These are phyloP conservation scores for Clarias magur DNA, from an alignment of 2,113 vertebrate genomes.

Conservation along the genomic window DNA sequence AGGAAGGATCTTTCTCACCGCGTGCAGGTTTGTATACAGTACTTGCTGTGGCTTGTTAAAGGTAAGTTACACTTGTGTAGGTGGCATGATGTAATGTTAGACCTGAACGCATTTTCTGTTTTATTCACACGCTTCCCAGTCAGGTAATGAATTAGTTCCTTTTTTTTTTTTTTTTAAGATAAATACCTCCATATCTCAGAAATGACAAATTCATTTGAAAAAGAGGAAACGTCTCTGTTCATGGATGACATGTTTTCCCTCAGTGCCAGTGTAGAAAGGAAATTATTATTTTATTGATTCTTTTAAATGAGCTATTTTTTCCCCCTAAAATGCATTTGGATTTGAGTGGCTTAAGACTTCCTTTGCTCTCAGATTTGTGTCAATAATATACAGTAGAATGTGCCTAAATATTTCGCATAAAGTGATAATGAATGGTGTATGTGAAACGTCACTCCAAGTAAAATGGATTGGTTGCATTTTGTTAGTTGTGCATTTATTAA, in stretches of 20 bases:
- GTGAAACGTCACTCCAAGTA: background rate
- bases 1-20: background rate
- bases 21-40: background rate
- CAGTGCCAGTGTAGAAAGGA: background rate
- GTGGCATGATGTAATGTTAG: background rate
- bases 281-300: conserved; percentile 1
- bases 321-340: background rate
- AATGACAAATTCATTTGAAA: background rate
- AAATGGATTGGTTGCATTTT: background rate
- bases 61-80: background rate
- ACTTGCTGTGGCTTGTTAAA: background rate
- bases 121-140: background rate
- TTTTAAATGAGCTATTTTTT: background rate
- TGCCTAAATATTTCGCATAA: background rate
- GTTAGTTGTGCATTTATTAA: background rate
- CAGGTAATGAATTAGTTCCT: background rate
- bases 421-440: background rate
- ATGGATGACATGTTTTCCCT: conserved; percentile 5
- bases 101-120: background rate
- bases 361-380: background rate
- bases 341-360: no score
- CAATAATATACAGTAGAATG: background rate
- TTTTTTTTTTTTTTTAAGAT: no score
- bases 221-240: background rate
- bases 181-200: background rate